phyloP scores from a whole-genome alignment of 2,888 invertebrate species.

The Tortricodes alternella region DNA sequence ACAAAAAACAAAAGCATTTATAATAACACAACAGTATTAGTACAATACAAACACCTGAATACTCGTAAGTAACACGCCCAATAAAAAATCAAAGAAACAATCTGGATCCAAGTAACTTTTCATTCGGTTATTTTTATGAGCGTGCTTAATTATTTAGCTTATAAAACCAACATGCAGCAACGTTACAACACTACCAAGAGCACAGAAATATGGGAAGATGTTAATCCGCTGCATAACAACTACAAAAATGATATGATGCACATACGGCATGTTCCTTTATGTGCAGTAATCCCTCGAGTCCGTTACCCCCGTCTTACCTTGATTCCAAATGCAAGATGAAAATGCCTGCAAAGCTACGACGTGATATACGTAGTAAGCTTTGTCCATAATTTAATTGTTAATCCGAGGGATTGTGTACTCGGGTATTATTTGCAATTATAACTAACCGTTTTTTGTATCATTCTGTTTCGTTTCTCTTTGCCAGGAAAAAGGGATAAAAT shows the following conservation, averaged over 20 bases:
- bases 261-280: neutral
- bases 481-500: too few relatives aligned
- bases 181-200: constrained; percentile 2
- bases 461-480: too few relatives aligned
- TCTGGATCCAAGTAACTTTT: too few relatives aligned
- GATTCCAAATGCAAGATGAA: neutral
- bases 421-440: too few relatives aligned
- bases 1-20: too few relatives aligned
- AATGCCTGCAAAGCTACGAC: neutral
- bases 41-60: neutral
- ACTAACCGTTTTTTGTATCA: too few relatives aligned
- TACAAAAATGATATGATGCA: constrained; percentile 4
- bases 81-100: neutral
- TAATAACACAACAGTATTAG: too few relatives aligned
- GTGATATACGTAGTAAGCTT: too few relatives aligned
- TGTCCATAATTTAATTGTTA: too few relatives aligned
- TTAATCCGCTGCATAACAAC: constrained; percentile 5
- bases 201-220: constrained; percentile 2
- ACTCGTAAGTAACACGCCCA: neutral
- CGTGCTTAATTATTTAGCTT: neutral
- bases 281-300: neutral
- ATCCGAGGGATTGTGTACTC: too few relatives aligned
- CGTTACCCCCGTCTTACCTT: neutral
- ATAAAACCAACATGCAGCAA: constrained; percentile 12
- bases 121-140: neutral